Evolutionary conservation across 2,797 vertebrate species (phyloP).

Genomic region (Tragopan temminckii): DNA sequence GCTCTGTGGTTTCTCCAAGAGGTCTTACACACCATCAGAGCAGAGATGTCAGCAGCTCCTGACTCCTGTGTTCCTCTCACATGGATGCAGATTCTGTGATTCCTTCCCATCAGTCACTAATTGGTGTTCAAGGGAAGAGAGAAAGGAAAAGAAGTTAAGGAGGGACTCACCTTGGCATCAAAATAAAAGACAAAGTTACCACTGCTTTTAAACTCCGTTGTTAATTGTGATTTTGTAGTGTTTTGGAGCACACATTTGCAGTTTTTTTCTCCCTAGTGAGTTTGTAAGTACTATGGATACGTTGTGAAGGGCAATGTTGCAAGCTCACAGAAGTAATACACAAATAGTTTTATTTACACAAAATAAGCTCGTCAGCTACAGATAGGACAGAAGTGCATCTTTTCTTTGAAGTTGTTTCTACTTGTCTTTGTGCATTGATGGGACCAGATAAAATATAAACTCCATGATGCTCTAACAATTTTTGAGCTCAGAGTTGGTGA

Average conservation of each 20-base stretch:
- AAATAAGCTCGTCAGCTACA: neutral
- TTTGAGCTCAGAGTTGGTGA: neutral
- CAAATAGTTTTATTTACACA: neutral
- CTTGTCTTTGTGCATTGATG: neutral
- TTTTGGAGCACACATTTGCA: neutral
- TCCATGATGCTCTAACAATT: neutral
- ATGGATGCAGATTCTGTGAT: neutral
- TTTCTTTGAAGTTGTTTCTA: neutral
- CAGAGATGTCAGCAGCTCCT: neutral
- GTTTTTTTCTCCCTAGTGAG: neutral
- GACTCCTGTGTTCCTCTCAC: neutral
- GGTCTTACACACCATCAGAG: neutral
- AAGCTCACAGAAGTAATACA: neutral
- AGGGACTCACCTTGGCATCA: neutral
- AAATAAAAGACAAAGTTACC: neutral
- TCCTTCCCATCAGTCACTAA: neutral
- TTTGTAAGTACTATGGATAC: neutral
- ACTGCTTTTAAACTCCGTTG: neutral
- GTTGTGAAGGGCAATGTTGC: neutral
- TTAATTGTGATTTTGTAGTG: neutral
- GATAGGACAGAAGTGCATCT: neutral
- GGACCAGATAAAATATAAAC: neutral
- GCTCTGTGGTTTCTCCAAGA: neutral
- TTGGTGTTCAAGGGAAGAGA: neutral
- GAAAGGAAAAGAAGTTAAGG: conserved; percentile 9